Base-by-base conservation (phyloP, 2,888 invertebrate genomes). In the Phyto melanocephala region DNA sequence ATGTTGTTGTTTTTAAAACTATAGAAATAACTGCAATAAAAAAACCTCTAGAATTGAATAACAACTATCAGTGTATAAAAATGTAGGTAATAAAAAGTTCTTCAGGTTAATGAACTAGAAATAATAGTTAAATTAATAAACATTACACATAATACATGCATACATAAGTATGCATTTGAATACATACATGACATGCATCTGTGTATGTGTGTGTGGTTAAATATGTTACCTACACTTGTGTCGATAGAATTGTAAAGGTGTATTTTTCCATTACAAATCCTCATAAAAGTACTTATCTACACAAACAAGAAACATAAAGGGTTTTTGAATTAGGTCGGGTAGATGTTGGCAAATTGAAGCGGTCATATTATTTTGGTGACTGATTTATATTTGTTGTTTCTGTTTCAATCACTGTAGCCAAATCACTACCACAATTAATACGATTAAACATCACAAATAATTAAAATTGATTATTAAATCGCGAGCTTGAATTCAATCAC, bases 101-200 rank as follows among this genome's bases (percentile, higher is more conserved):
- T 37, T 45, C 67, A 79, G 79, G 82, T 82, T 76, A 82, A 82
- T 82, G 79, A 82, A 79, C 82, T 82, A 75, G 50, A 76, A 82
- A 79, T 60, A 58, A 75, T 74, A 60, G 75, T 75, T 58, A 80
- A 70, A 76, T 76, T 76, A 70, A 70, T 80, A 84, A 76, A 60
- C 63, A 63, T 22, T 42, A 42, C n/a, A 5, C 28, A 28, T 6
- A 5, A 28, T 28, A 28, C 1, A 62, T 22, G 28, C 4, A 24
- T 33, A 37, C 6, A 45, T 10, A 24, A 13, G 13, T 22, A 67
- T 70, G 50, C 40, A 77, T 2, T 17, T 11, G 35, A 22, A 54
- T 22, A 67, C 17, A 50, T 10, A 50, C n/a, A n/a, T n/a, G n/a
- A 54, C 15, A 52, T 8, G 15, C 11, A 42, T 1, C 3, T 47